These are phyloP conservation scores for Dascyllus trimaculatus DNA, from an alignment of 2,113 vertebrate genomes.

Conservation along the genomic window DNA sequence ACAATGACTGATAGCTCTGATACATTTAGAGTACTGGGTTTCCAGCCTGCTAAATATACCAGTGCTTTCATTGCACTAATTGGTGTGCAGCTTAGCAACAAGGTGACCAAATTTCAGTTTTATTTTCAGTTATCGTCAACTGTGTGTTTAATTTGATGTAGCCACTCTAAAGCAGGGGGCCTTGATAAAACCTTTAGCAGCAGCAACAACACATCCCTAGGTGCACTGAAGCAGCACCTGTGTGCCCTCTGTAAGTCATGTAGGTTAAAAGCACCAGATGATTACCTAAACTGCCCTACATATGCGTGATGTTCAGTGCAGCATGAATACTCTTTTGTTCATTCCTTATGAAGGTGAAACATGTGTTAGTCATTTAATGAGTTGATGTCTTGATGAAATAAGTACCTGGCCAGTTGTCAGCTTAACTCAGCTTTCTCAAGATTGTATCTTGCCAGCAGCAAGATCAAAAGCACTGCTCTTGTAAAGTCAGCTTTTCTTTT, in stretches of 20 bases:
- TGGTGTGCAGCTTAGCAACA: not conserved
- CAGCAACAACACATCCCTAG: too few species aligned
- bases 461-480: conserved; percentile 34
- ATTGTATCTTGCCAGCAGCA: conserved; percentile 30
- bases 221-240: not conserved
- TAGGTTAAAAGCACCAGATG: conserved; percentile 12
- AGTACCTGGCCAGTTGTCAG: conserved; percentile 30
- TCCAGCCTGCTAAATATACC: not conserved
- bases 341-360: conserved; percentile 40
- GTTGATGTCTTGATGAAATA: conserved; percentile 36
- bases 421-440: conserved; percentile 20
- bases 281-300: not conserved
- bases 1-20: not conserved
- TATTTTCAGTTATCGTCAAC: not conserved
- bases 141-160: not conserved
- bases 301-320: not conserved
- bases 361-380: conserved; percentile 48
- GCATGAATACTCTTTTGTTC: not conserved
- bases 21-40: not conserved
- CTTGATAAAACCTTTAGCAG: too few species aligned
- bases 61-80: too few species aligned
- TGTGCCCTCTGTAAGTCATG: not conserved
- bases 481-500: conserved; percentile 40
- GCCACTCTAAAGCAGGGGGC: too few species aligned
- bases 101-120: not conserved